phyloP scores from a whole-genome alignment of 2,797 vertebrate genomes.

The Melanotaenia boesemani region DNA sequence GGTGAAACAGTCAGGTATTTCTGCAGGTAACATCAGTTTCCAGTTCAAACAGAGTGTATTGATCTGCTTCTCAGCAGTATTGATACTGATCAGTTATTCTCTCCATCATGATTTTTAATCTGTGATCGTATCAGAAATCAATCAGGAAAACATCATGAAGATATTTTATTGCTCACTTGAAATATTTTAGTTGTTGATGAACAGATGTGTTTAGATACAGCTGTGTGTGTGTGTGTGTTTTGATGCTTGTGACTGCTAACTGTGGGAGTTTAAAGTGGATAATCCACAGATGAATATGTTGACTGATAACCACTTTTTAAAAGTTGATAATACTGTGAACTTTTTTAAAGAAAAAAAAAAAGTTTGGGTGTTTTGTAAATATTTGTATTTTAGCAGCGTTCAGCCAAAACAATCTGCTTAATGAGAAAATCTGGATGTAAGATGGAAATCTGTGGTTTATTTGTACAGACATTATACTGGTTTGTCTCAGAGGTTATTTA shows the following conservation, averaged over 20 bases:
- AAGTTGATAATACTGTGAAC: slow-evolving; percentile 61
- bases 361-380: slow-evolving; percentile 73
- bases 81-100: not conserved
- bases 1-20: not conserved
- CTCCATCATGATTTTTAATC: too few species aligned
- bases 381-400: slow-evolving; percentile 61
- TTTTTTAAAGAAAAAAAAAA: slow-evolving; percentile 36
- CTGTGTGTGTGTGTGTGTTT: slow-evolving; percentile 2
- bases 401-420: slow-evolving; percentile 5
- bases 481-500: slow-evolving; percentile 73
- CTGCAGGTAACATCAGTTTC: not conserved
- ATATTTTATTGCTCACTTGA: slow-evolving; percentile 25
- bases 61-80: slow-evolving; percentile 9
- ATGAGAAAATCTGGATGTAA: slow-evolving; percentile 20
- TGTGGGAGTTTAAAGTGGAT: slow-evolving; percentile 9
- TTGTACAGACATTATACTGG: slow-evolving; percentile 71
- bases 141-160: slow-evolving; percentile 8
- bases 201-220: not conserved
- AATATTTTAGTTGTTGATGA: slow-evolving; percentile 14
- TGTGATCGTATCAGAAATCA: slow-evolving; percentile 1
- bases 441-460: slow-evolving; percentile 50
- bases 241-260: slow-evolving; percentile 30
- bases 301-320: slow-evolving; percentile 21
- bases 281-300: slow-evolving; percentile 15
- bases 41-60: not conserved